Percentiles rank a stretch among this genome's conserved stretches.
Conservation (phyloP, 2,888 invertebrate genomes). For the Cheilosia vulpina region DNA sequence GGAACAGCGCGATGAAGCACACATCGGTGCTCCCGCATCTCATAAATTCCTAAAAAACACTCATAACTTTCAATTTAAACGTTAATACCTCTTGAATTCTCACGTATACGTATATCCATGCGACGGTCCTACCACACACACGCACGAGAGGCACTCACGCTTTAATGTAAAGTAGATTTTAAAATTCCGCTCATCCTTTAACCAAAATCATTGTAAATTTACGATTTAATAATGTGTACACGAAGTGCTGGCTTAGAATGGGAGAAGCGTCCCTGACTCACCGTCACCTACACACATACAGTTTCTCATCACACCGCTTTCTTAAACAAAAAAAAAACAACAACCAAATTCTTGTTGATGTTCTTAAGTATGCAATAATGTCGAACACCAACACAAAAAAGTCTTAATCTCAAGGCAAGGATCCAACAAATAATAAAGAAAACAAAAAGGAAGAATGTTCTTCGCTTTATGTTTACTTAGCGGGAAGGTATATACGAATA, state of each 20-base stretch:
- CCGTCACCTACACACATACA: constrained; percentile 23
- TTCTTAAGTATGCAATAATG: constrained; percentile 62
- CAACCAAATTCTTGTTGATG: constrained; percentile 51
- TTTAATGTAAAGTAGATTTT: constrained; percentile 56
- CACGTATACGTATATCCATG: background rate
- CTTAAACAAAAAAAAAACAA: background rate
- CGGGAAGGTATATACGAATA: constrained; percentile 29
- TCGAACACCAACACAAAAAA: constrained; percentile 52
- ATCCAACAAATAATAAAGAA: constrained; percentile 5
- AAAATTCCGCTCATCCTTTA: constrained; percentile 49
- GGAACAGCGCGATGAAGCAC: constrained; percentile 26
- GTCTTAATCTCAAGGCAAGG: constrained; percentile 48
- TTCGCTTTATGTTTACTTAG: constrained; percentile 16
- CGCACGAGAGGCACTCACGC: constrained; percentile 36
- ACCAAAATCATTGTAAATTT: constrained; percentile 59
- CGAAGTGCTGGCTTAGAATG: constrained; percentile 14
- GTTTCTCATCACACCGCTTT: background rate
- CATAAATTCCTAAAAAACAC: constrained; percentile 62
- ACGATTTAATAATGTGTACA: constrained; percentile 63
- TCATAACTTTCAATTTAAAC: constrained; percentile 69
- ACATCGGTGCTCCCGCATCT: constrained; percentile 31
- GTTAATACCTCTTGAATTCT: constrained; percentile 40
- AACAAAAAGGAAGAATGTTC: constrained; percentile 19
- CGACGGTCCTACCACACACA: background rate
- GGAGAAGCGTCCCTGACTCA: background rate